Percentiles rank a stretch among this genome's conserved stretches.
Evolutionary conservation across 2,113 vertebrate genomes (phyloP).

Genomic region (Electrona antarctica): DNA sequence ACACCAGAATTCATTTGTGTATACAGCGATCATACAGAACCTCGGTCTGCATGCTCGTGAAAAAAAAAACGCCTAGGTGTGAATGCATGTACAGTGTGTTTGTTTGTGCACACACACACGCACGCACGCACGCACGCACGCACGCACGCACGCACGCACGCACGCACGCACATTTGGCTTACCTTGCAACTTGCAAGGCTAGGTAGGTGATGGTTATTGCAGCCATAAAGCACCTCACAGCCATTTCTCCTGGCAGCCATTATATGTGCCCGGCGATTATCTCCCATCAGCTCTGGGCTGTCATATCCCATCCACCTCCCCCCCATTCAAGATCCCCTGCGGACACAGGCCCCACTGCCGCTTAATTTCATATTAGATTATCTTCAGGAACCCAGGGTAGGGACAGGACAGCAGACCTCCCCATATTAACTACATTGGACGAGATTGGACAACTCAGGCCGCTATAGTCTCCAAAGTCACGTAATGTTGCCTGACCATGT

Average conservation of each 20-base stretch:
- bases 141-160: no score
- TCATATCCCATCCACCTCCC: conserved; percentile 18
- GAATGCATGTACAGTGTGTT: no score
- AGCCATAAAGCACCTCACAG: conserved; percentile 39
- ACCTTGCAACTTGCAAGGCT: conserved; percentile 6
- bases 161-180: not conserved
- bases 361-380: conserved; percentile 55
- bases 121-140: no score
- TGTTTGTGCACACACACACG: not conserved
- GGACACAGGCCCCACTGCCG: conserved; percentile 15
- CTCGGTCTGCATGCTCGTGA: no score
- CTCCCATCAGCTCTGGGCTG: conserved; percentile 53
- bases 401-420: conserved; percentile 1
- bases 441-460: conserved; percentile 9
- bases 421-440: conserved; percentile 44
- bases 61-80: no score
- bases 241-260: conserved; percentile 27
- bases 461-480: conserved; percentile 13
- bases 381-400: conserved; percentile 6
- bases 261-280: conserved; percentile 51
- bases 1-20: no score
- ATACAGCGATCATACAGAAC: no score
- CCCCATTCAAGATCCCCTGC: conserved; percentile 12
- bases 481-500: conserved; percentile 26
- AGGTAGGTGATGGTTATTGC: conserved; percentile 33